These are phyloP conservation scores for Neoaliturus tenellus DNA, from an alignment of 2,888 invertebrate species.

Conservation along the genomic window DNA sequence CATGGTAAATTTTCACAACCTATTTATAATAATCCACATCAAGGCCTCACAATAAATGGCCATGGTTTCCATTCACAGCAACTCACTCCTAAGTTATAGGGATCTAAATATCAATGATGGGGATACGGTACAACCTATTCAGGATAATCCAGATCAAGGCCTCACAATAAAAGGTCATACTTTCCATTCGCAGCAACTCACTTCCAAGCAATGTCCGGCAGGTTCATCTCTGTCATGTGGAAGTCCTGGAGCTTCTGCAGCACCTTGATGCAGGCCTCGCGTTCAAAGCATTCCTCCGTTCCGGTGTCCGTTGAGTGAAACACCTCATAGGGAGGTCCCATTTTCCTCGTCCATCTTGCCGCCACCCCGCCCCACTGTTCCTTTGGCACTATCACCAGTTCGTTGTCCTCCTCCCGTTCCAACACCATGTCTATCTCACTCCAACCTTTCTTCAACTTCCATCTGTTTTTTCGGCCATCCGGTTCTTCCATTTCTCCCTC, in stretches of 20 bases:
- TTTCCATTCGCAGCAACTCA: too few relatives aligned
- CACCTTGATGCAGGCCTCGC: not conserved
- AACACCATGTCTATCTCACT: not conserved
- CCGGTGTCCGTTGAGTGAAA: not conserved
- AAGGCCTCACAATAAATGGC: too few relatives aligned
- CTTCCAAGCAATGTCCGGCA: constrained; percentile 23
- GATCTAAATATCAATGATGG: too few relatives aligned
- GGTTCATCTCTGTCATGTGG: constrained; percentile 5
- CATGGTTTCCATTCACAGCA: too few relatives aligned
- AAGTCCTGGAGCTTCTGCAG: not conserved
- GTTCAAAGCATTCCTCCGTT: not conserved
- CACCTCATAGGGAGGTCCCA: constrained; percentile 2
- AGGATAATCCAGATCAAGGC: too few relatives aligned
- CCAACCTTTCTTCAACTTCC: constrained; percentile 4
- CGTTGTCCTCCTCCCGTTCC: not conserved
- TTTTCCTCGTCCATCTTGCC: constrained; percentile 10
- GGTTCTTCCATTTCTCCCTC: not conserved
- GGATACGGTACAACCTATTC: too few relatives aligned
- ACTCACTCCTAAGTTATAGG: too few relatives aligned
- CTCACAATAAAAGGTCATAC: too few relatives aligned
- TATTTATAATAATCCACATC: too few relatives aligned
- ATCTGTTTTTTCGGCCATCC: not conserved
- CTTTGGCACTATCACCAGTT: constrained; percentile 5
- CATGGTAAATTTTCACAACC: too few relatives aligned
- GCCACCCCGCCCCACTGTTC: not conserved